Evolutionary conservation across 2,888 invertebrate species (phyloP).

Genomic region (Drosophila neonasuta): DNA sequence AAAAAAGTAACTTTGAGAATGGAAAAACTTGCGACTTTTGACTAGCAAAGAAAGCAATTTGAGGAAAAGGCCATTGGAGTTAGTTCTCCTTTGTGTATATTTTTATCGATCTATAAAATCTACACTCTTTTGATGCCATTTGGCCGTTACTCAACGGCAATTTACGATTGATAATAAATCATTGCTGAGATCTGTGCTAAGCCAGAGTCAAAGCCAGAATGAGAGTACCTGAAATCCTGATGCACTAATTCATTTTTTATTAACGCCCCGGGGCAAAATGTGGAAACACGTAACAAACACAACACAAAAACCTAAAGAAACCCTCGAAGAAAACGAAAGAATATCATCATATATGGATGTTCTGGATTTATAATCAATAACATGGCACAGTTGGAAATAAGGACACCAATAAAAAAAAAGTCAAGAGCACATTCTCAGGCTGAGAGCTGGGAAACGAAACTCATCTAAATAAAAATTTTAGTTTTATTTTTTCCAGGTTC

Average conservation of each 20-base stretch:
- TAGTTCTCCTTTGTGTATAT: not conserved
- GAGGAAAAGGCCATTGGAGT: not conserved
- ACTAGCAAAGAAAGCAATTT: not conserved
- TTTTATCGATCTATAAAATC: slow-evolving; percentile 58
- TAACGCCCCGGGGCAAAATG: slow-evolving; percentile 52
- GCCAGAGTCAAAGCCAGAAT: not conserved
- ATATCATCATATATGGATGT: slow-evolving; percentile 7
- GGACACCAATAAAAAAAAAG: slow-evolving; percentile 64
- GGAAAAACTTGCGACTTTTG: slow-evolving; percentile 17
- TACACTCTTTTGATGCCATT: slow-evolving; percentile 43
- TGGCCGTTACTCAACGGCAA: slow-evolving; percentile 50
- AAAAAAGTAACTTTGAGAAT: slow-evolving; percentile 30
- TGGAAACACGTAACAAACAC: slow-evolving; percentile 22
- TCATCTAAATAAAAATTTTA: slow-evolving; percentile 67
- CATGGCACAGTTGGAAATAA: slow-evolving; percentile 73
- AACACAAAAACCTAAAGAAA: slow-evolving; percentile 29
- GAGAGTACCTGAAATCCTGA: slow-evolving; percentile 48
- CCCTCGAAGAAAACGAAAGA: slow-evolving; percentile 33
- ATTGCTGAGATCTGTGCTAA: slow-evolving; percentile 47
- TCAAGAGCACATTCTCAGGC: slow-evolving; percentile 32
- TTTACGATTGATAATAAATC: slow-evolving; percentile 76
- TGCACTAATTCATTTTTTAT: slow-evolving; percentile 77
- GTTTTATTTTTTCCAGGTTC: slow-evolving; percentile 9
- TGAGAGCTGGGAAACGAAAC: slow-evolving; percentile 49
- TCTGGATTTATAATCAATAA: slow-evolving; percentile 64